Evolutionary conservation across 2,113 vertebrate genomes (phyloP), one percentile per base, ranked within the genome.

Genomic region (Genyomyrus donnyi): DNA sequence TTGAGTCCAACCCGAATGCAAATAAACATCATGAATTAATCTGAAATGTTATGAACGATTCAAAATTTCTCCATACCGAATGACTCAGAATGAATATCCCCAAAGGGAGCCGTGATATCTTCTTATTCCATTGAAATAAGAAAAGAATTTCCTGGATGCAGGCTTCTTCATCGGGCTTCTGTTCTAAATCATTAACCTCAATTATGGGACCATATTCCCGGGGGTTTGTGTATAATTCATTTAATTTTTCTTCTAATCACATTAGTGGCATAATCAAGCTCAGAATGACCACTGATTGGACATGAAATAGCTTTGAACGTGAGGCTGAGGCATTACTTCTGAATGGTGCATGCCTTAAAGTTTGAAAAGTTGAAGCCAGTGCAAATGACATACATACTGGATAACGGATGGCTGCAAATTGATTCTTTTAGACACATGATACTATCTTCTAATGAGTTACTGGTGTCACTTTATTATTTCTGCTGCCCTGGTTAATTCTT

Each of bases 161-260:
- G 70, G 17, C 35, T 77, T 80, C 48, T 48, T 7, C 42, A 5
- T 39, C 85, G 9, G 88, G 49, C 70, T 56, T 89, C 88, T 83
- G 88, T 19, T 77, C 50, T 50, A 83, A 80, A 80, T 89, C 88
- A 89, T 89, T 77, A 89, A 17, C 53, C 45, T 89, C 48, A 89
- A 89, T 89, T 89, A 52, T 53, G 66, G 6, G 27, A 9, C 46
- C 88, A 13, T 24, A 46, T 89, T 83, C 88, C 88, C 48, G 39
- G 46, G 35, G 35, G 70, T 50, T 80, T 89, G 48, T 24, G 70
- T 17, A 49, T 89, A 89, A 89, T 89, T 50, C 70, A 11, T 83
- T 83, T 89, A 80, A 83, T 89, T 52, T 77, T 49, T 50, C 46
- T 27, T 24, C 19, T 35, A 62, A 89, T 89, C 21, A 0, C 27